phyloP scores from a whole-genome alignment of 1,140 invertebrate genomes.

The Leptinotarsa texana region DNA sequence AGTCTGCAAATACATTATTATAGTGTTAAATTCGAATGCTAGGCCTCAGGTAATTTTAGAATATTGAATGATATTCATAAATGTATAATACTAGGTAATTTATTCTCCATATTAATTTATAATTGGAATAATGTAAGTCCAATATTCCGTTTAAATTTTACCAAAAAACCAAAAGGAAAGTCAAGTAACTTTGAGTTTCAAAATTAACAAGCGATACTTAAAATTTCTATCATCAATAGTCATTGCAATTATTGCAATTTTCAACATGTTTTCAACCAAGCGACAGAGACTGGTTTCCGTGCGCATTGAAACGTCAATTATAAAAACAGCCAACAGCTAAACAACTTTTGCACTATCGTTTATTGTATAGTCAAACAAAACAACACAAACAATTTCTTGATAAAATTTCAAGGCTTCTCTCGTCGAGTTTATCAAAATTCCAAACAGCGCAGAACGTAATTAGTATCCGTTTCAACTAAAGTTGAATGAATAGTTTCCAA shows the following conservation, averaged over 20 bases:
- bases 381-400: background rate
- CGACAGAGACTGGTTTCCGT: background rate
- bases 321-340: background rate
- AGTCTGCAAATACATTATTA: too few relatives aligned
- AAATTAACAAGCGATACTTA: background rate
- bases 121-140: too few relatives aligned
- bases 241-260: background rate
- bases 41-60: too few relatives aligned
- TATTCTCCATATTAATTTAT: too few relatives aligned
- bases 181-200: too few relatives aligned
- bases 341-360: background rate
- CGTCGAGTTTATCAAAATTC: conserved; percentile 3
- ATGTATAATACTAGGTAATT: too few relatives aligned
- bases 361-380: background rate
- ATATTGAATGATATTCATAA: too few relatives aligned
- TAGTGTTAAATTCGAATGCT: too few relatives aligned
- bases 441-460: background rate
- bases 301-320: background rate
- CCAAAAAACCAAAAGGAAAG: too few relatives aligned
- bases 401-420: conserved; percentile 6
- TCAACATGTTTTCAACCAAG: background rate
- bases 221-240: background rate
- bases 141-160: too few relatives aligned
- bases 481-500: background rate
- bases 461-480: background rate